Evolutionary conservation across 1,140 invertebrate species (phyloP).

Genomic region (Lasioglossum baleicum): DNA sequence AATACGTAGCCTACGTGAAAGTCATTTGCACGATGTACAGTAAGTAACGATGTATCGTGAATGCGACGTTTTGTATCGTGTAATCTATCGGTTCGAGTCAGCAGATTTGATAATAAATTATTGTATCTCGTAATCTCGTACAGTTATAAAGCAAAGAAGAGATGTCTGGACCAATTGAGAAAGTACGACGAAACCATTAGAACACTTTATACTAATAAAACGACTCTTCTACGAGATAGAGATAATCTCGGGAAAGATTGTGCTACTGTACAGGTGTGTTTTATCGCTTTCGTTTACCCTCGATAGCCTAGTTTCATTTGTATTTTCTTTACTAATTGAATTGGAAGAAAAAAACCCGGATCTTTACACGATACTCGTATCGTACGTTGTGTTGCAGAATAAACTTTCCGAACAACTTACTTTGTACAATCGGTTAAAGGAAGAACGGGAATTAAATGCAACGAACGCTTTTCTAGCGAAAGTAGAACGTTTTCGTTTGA

Average conservation of each 20-base stretch:
- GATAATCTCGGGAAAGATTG: conserved; percentile 38
- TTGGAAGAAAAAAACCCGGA: no score
- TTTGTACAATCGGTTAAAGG: conserved; percentile 59
- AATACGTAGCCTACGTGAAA: not conserved
- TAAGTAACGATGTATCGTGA: not conserved
- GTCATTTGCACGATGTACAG: not conserved
- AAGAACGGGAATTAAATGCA: conserved; percentile 63
- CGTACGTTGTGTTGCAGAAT: conserved; percentile 47
- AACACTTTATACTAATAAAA: conserved; percentile 51
- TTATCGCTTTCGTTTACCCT: not conserved
- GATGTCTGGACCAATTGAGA: conserved; percentile 41
- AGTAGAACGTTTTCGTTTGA: conserved; percentile 65
- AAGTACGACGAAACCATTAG: conserved; percentile 64
- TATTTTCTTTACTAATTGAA: not conserved
- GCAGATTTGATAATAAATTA: not conserved
- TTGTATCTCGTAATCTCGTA: not conserved
- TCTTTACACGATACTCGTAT: not conserved
- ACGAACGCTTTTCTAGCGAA: conserved; percentile 58
- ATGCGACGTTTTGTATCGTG: no score
- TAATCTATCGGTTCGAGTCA: not conserved
- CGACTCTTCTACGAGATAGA: conserved; percentile 50
- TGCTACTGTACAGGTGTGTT: conserved; percentile 48
- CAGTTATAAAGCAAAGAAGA: conserved; percentile 32
- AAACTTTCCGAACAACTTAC: conserved; percentile 55
- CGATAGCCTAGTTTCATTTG: no score